Conservation (phyloP, 1,140 invertebrate genomes). For the Trissolcus basalis region DNA sequence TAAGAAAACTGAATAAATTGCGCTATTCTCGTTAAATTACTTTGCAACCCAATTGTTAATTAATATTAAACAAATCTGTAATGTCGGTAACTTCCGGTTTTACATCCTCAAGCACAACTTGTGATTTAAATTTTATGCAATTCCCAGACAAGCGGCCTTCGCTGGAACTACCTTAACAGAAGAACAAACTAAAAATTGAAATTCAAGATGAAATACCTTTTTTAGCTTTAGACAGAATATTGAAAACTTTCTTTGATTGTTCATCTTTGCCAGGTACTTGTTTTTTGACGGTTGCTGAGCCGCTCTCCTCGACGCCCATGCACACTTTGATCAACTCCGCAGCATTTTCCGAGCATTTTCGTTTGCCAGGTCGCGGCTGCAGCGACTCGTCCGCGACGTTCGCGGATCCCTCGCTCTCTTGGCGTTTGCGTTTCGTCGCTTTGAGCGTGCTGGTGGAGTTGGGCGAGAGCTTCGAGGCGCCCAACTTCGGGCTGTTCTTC, state of each 20-base stretch:
- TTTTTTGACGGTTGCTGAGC: conserved; percentile 67
- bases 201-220: conserved; percentile 73
- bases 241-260: conserved; percentile 73
- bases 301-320: conserved; percentile 80
- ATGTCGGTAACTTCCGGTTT: no score
- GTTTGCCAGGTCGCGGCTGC: conserved; percentile 77
- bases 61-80: no score
- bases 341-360: conserved; percentile 83
- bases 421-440: conserved; percentile 81
- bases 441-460: conserved; percentile 65
- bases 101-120: no score
- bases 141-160: no score
- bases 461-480: conserved; percentile 64
- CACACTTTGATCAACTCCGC: conserved; percentile 82
- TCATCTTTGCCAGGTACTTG: conserved; percentile 73
- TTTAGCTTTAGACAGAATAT: conserved; percentile 73
- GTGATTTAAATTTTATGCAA: no score
- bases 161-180: no score
- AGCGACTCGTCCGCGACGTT: conserved; percentile 78
- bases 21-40: no score
- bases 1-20: no score
- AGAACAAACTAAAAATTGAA: neutral
- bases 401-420: conserved; percentile 85
- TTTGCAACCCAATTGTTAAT: no score
- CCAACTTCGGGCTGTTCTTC: conserved; percentile 70